Conservation (phyloP, 2,113 vertebrate species). For the Oophaga pumilio region DNA sequence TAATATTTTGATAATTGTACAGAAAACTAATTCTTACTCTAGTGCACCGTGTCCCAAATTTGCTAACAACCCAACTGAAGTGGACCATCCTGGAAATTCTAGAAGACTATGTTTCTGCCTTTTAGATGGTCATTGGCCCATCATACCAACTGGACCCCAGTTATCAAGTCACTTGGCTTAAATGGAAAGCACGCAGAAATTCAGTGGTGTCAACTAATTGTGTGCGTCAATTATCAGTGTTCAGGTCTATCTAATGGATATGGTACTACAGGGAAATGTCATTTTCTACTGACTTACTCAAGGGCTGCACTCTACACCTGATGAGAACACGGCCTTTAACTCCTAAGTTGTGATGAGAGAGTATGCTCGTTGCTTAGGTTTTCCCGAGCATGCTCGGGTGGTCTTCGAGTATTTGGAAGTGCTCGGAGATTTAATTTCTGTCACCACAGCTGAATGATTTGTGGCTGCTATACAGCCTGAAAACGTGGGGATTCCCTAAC, state of each 20-base stretch:
- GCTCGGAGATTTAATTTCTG: too few species aligned
- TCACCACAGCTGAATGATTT: too few species aligned
- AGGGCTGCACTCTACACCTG: background rate
- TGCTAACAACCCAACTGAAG: background rate
- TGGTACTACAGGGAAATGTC: background rate
- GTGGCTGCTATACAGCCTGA: too few species aligned
- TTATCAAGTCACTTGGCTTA: background rate
- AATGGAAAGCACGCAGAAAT: background rate
- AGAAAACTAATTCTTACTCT: background rate
- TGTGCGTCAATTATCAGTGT: background rate
- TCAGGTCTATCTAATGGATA: constrained; percentile 1
- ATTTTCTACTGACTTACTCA: background rate
- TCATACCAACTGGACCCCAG: background rate
- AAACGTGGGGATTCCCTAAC: too few species aligned
- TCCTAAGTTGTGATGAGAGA: too few species aligned
- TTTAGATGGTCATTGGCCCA: background rate
- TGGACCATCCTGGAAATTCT: background rate
- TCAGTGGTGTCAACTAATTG: background rate
- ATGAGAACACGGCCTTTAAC: background rate
- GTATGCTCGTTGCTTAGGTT: too few species aligned
- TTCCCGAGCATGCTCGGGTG: too few species aligned
- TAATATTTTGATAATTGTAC: background rate
- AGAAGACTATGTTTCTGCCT: background rate
- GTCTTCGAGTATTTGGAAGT: too few species aligned
- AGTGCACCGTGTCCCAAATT: background rate